Evolutionary conservation across 2,888 invertebrate species (phyloP).

Genomic region (Aphrophora alni): DNA sequence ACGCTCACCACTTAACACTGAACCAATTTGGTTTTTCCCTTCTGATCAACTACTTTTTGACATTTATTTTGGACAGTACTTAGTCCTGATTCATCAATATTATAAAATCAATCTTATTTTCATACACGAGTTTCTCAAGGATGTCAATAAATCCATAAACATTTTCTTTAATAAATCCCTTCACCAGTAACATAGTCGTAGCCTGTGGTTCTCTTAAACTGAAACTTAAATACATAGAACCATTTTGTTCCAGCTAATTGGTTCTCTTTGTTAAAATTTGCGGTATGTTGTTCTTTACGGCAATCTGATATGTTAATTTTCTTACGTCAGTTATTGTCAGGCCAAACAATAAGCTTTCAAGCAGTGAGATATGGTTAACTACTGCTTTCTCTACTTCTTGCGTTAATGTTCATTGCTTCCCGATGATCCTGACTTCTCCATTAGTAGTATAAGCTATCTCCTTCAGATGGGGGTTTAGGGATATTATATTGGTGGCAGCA

Average conservation of each 20-base stretch:
- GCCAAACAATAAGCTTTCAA: constrained; percentile 18
- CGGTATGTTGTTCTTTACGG: not conserved
- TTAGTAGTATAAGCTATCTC: not conserved
- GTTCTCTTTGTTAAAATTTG: constrained; percentile 3
- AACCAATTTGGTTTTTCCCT: not conserved
- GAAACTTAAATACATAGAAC: not conserved
- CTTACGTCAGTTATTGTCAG: constrained; percentile 21
- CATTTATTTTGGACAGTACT: constrained; percentile 13
- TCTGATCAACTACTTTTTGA: constrained; percentile 7
- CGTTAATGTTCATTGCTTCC: not conserved
- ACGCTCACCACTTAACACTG: constrained; percentile 20
- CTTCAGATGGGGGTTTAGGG: constrained; percentile 8
- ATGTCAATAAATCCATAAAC: constrained; percentile 11
- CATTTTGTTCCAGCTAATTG: not conserved
- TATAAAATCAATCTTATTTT: constrained; percentile 17
- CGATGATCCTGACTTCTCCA: constrained; percentile 10
- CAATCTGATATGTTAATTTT: constrained; percentile 12
- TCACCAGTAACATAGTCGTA: constrained; percentile 16
- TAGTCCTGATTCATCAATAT: constrained; percentile 12
- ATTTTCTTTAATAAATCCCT: not conserved
- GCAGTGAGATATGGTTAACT: not conserved
- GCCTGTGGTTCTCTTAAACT: not conserved
- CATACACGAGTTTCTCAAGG: not conserved
- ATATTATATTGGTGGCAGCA: constrained; percentile 12
- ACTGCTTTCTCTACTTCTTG: constrained; percentile 3